These are phyloP conservation scores for Noctuana brunneofusca DNA, from an alignment of 2,888 invertebrate genomes.

Conservation along the genomic window DNA sequence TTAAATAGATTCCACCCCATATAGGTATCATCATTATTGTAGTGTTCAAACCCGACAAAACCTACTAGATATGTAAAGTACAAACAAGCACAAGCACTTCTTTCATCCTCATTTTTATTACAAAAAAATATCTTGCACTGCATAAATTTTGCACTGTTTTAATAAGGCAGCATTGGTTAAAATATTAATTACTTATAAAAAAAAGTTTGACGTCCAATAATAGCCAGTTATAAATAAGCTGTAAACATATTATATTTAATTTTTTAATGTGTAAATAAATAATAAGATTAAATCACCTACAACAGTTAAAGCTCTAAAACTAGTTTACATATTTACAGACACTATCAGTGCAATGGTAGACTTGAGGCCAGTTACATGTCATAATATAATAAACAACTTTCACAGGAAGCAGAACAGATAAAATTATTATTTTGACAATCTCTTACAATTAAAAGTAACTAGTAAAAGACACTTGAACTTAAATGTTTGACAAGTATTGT, in stretches of 20 bases:
- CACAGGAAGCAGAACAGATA: conserved; percentile 7
- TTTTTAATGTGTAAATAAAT: conserved; percentile 56
- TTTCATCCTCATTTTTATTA: too few relatives aligned
- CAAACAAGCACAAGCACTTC: too few relatives aligned
- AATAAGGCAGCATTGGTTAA: conserved; percentile 16
- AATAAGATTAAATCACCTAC: conserved; percentile 59
- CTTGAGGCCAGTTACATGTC: conserved; percentile 15
- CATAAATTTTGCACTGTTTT: conserved; percentile 2
- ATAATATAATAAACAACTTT: conserved; percentile 23
- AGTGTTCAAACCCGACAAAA: too few relatives aligned
- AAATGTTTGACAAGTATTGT: too few relatives aligned
- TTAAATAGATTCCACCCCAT: too few relatives aligned
- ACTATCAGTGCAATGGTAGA: conserved; percentile 35
- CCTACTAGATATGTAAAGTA: too few relatives aligned
- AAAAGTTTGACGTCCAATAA: conserved; percentile 8
- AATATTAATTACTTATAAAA: conserved; percentile 19
- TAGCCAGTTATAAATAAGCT: conserved; percentile 10
- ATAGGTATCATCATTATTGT: too few relatives aligned
- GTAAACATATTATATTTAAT: conserved; percentile 14
- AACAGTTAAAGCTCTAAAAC: conserved; percentile 78
- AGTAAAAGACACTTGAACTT: too few relatives aligned
- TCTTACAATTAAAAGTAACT: too few relatives aligned
- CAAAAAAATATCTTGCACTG: background rate
- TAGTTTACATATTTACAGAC: conserved; percentile 79
- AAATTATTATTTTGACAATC: background rate